These are phyloP conservation scores for Bombyx mandarina DNA, from an alignment of 1,140 invertebrate species.

Conservation along the genomic window DNA sequence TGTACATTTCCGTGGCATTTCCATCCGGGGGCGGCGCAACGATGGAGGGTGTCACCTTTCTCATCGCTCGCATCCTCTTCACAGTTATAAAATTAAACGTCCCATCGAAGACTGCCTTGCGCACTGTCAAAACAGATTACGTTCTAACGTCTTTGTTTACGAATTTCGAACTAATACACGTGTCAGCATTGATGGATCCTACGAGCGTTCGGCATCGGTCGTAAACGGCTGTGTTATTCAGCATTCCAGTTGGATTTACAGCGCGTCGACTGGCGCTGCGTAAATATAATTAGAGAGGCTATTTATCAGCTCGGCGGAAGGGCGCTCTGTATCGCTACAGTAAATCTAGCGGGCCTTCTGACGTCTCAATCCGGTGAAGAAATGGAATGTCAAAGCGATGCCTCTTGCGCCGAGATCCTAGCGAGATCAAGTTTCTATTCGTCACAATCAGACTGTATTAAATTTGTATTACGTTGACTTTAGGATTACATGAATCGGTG, in stretches of 20 bases:
- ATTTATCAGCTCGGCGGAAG: slow-evolving; percentile 62
- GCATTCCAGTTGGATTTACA: slow-evolving; percentile 52
- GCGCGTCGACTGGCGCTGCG: slow-evolving; percentile 48
- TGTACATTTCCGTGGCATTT: slow-evolving; percentile 51
- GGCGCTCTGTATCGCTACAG: slow-evolving; percentile 48
- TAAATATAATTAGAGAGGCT: slow-evolving; percentile 67
- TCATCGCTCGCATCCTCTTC: slow-evolving; percentile 24
- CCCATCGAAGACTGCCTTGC: slow-evolving; percentile 1
- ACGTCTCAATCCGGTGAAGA: slow-evolving; percentile 56
- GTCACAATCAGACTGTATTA: slow-evolving; percentile 44
- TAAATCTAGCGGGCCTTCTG: slow-evolving; percentile 47
- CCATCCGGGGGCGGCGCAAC: slow-evolving; percentile 38
- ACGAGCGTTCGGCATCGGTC: slow-evolving; percentile 30
- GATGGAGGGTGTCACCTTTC: slow-evolving; percentile 22
- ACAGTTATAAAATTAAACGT: slow-evolving; percentile 1
- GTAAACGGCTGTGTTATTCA: slow-evolving; percentile 45
- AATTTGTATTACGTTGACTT: slow-evolving; percentile 4
- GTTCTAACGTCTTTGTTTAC: too few species aligned
- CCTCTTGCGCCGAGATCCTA: slow-evolving; percentile 11
- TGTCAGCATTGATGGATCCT: slow-evolving; percentile 34
- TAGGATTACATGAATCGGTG: slow-evolving; percentile 2
- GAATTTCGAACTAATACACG: slow-evolving; percentile 27
- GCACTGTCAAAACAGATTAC: slow-evolving; percentile 17
- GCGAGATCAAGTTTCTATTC: slow-evolving; percentile 18
- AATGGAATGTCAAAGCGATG: slow-evolving; percentile 31